Conservation (phyloP, 2,113 vertebrate species). For the Dascyllus trimaculatus region DNA sequence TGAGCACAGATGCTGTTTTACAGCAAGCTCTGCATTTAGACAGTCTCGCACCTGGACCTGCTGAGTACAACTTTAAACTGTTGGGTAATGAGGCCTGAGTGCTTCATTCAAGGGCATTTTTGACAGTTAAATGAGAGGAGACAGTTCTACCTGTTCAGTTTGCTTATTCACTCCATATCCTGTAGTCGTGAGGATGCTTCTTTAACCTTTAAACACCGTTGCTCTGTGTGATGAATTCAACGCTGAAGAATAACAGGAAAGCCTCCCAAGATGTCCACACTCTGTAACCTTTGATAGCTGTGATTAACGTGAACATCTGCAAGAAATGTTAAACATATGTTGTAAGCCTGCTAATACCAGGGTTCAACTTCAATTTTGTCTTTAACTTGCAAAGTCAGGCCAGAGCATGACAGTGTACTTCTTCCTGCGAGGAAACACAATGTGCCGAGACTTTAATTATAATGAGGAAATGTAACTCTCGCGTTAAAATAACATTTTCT, state of each 20-base stretch:
- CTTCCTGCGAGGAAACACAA: slow-evolving; percentile 10
- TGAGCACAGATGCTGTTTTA: slow-evolving; percentile 66
- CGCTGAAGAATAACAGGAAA: slow-evolving; percentile 53
- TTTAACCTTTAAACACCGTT: slow-evolving; percentile 69
- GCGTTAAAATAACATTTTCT: not conserved
- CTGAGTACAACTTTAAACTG: slow-evolving; percentile 47
- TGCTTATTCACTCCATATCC: slow-evolving; percentile 38
- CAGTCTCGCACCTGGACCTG: slow-evolving; percentile 41
- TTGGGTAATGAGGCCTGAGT: slow-evolving; percentile 56
- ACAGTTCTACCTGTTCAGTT: slow-evolving; percentile 45
- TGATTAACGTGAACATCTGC: slow-evolving; percentile 69
- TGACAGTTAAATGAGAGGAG: slow-evolving; percentile 48
- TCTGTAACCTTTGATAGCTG: slow-evolving; percentile 55
- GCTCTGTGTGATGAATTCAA: slow-evolving; percentile 62
- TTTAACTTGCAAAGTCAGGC: slow-evolving; percentile 31
- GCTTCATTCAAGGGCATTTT: slow-evolving; percentile 65
- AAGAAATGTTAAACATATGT: slow-evolving; percentile 54
- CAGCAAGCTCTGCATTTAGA: slow-evolving; percentile 45
- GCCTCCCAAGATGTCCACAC: slow-evolving; percentile 31
- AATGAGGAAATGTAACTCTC: not conserved
- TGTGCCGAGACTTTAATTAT: slow-evolving; percentile 15
- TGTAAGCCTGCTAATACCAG: slow-evolving; percentile 31
- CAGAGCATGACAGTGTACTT: not conserved
- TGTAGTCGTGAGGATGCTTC: slow-evolving; percentile 51
- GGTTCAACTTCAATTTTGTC: slow-evolving; percentile 7